These are phyloP conservation scores for Bergia puertoricense DNA, from an alignment of 92 coral and sea anemone species.

Conservation along the genomic window DNA sequence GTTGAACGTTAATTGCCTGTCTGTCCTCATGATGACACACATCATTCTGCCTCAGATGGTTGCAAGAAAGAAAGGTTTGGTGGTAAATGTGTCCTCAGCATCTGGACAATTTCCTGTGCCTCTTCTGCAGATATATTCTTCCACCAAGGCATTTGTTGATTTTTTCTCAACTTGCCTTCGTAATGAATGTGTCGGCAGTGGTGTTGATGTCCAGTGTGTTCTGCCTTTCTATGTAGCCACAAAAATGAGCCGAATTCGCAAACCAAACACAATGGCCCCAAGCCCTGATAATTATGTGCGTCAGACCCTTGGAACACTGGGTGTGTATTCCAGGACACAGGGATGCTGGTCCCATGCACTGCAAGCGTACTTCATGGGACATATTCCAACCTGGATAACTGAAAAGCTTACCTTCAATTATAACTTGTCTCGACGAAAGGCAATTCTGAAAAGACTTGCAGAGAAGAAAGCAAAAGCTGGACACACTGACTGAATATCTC, in stretches of 20 bases:
- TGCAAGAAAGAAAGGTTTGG: conserved; percentile 77
- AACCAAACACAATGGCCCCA: conserved; percentile 53
- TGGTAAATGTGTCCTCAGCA: conserved; percentile 80
- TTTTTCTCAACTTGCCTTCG: conserved; percentile 77
- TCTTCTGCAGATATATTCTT: conserved; percentile 66
- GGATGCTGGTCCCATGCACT: conserved; percentile 92
- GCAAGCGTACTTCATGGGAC: conserved; percentile 64
- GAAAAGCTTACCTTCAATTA: conserved; percentile 61
- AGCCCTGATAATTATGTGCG: conserved; percentile 76
- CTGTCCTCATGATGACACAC: conserved; percentile 87
- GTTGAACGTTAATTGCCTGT: conserved; percentile 79
- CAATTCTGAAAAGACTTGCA: conserved; percentile 70
- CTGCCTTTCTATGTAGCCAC: conserved; percentile 86
- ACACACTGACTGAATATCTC: conserved; percentile 19
- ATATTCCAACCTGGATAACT: conserved; percentile 62
- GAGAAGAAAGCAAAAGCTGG: conserved; percentile 53
- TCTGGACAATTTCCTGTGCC: conserved; percentile 73
- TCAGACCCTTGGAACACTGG: conserved; percentile 80
- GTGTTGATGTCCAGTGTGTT: conserved; percentile 68
- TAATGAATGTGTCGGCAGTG: conserved; percentile 76
- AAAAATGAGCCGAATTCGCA: conserved; percentile 77
- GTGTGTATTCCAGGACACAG: conserved; percentile 68
- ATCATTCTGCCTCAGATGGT: conserved; percentile 79
- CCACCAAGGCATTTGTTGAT: conserved; percentile 86
- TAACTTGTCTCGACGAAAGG: conserved; percentile 70